phyloP scores from a whole-genome alignment of 2,888 invertebrate genomes.

The Xestia c-nigrum region DNA sequence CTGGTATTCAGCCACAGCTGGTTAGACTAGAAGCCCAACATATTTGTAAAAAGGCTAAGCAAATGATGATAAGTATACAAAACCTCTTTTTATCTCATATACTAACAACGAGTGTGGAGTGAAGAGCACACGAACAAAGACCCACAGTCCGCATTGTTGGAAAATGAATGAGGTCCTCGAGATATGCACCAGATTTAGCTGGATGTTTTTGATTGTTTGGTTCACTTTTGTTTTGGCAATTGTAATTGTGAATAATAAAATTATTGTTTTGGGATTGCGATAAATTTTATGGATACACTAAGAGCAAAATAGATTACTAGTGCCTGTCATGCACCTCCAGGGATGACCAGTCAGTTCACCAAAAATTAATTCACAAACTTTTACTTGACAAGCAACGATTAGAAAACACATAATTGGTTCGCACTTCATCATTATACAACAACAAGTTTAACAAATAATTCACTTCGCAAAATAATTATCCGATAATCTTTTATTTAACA shows the following conservation, averaged over 20 bases:
- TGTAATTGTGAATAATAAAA: background rate
- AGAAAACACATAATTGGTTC: too few relatives aligned
- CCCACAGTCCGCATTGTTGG: slow-evolving; percentile 48
- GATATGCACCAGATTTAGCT: slow-evolving; percentile 37
- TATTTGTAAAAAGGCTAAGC: background rate
- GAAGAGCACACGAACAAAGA: slow-evolving; percentile 52
- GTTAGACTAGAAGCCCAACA: background rate
- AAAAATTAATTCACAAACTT: too few relatives aligned
- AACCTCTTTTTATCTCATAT: slow-evolving; percentile 7
- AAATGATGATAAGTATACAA: background rate
- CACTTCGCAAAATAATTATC: too few relatives aligned
- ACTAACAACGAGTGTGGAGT: slow-evolving; percentile 33
- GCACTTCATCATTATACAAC: too few relatives aligned
- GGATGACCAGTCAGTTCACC: too few relatives aligned
- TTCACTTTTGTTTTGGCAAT: slow-evolving; percentile 3
- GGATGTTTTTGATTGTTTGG: slow-evolving; percentile 31
- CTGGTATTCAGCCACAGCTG: background rate
- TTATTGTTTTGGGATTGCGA: background rate
- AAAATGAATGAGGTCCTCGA: slow-evolving; percentile 41
- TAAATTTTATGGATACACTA: background rate
- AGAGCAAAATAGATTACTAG: too few relatives aligned
- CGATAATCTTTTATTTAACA: too few relatives aligned
- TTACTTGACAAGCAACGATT: too few relatives aligned
- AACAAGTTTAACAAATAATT: too few relatives aligned
- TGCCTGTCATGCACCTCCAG: too few relatives aligned